Evolutionary conservation across 2,888 invertebrate genomes (phyloP).

Genomic region (Apamea sordens): DNA sequence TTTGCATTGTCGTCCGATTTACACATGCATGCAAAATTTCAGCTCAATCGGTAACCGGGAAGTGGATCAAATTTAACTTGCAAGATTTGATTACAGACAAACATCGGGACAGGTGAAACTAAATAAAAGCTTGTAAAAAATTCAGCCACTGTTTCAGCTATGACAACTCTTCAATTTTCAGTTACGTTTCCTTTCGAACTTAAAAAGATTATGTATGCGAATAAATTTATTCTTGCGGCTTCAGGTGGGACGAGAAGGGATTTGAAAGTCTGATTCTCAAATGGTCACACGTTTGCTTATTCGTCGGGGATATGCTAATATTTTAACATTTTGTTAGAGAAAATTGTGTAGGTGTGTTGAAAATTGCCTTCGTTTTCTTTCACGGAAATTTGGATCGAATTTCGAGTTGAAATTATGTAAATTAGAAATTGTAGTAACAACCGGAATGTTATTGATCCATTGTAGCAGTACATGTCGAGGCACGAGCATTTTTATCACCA

Average conservation of each 20-base stretch:
- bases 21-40: no score
- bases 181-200: slow-evolving; percentile 57
- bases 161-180: slow-evolving; percentile 47
- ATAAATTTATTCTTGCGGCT: slow-evolving; percentile 74
- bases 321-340: slow-evolving; percentile 54
- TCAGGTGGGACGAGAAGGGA: slow-evolving; percentile 61
- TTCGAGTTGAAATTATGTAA: neutral
- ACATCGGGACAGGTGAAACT: no score
- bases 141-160: neutral
- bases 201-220: slow-evolving; percentile 70
- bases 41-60: no score
- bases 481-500: neutral
- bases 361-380: slow-evolving; percentile 42
- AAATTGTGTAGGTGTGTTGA: slow-evolving; percentile 41
- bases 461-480: no score
- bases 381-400: slow-evolving; percentile 10
- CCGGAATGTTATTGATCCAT: neutral
- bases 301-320: slow-evolving; percentile 64
- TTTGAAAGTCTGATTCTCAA: slow-evolving; percentile 73
- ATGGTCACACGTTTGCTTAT: slow-evolving; percentile 70
- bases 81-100: no score
- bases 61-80: no score
- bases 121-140: no score
- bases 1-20: no score
- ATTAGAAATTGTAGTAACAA: neutral